phyloP scores from a whole-genome alignment of 2,888 invertebrate species.

The Ichneumon xanthorius region DNA sequence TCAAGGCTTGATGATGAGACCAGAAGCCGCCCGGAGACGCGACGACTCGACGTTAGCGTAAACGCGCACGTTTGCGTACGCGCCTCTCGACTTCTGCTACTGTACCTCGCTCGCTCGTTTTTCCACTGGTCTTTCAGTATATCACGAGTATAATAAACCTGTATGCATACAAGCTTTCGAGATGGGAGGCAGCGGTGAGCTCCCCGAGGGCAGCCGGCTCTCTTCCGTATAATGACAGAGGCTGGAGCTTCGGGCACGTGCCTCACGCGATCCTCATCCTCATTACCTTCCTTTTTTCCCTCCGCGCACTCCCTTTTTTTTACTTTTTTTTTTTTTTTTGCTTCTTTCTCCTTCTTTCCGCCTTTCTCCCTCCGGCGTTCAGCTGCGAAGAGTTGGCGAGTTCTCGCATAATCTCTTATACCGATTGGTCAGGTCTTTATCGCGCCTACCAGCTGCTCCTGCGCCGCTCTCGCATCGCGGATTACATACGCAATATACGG shows the following conservation, averaged over 20 bases:
- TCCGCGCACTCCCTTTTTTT: slow-evolving; percentile 51
- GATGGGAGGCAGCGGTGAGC: slow-evolving; percentile 67
- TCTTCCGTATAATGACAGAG: slow-evolving; percentile 81
- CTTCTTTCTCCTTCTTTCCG: slow-evolving; percentile 28
- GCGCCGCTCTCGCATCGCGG: slow-evolving; percentile 17
- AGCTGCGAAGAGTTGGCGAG: slow-evolving; percentile 11
- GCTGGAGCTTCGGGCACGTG: slow-evolving; percentile 80
- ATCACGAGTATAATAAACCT: slow-evolving; percentile 16
- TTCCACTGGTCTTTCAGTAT: slow-evolving; percentile 35
- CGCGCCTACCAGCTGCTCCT: slow-evolving; percentile 55
- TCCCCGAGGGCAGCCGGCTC: slow-evolving; percentile 76
- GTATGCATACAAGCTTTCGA: slow-evolving; percentile 46
- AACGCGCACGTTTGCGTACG: slow-evolving; percentile 59
- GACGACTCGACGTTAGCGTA: slow-evolving; percentile 57
- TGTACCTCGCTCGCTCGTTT: slow-evolving; percentile 13
- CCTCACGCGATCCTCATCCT: slow-evolving; percentile 83
- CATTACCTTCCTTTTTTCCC: slow-evolving; percentile 72
- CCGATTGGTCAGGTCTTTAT: slow-evolving; percentile 53
- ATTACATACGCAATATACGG: slow-evolving; percentile 25
- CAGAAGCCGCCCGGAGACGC: slow-evolving; percentile 41
- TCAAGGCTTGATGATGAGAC: slow-evolving; percentile 49
- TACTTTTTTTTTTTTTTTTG: slow-evolving; percentile 13
- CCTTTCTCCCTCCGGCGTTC: slow-evolving; percentile 23
- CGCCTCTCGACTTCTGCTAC: not conserved
- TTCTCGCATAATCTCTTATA: slow-evolving; percentile 35